Percentiles rank a stretch among this genome's conserved stretches.
These are phyloP conservation scores for Plusia festucae DNA, from an alignment of 2,888 invertebrate genomes.

Conservation along the genomic window DNA sequence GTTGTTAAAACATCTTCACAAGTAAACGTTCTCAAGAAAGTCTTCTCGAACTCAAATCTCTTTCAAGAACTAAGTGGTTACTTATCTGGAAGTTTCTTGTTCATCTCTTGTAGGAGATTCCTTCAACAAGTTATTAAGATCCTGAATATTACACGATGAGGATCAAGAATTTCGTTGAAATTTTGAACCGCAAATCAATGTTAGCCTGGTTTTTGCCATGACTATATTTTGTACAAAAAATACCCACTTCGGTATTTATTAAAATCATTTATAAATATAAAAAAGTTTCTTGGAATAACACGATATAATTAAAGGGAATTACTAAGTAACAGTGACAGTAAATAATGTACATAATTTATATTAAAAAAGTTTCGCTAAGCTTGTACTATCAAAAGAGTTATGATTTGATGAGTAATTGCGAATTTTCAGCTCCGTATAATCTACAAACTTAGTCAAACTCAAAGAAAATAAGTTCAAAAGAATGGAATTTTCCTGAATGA, in stretches of 20 bases:
- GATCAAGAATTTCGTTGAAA: neutral
- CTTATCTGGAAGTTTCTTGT: neutral
- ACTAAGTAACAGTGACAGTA: neutral
- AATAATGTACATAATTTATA: neutral
- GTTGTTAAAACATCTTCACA: neutral
- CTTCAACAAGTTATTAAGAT: neutral
- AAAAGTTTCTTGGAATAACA: too few species aligned
- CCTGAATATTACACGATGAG: neutral
- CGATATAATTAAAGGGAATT: neutral
- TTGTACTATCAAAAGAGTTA: neutral
- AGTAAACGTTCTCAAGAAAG: neutral
- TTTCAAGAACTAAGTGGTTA: neutral
- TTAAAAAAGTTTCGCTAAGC: neutral
- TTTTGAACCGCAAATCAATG: neutral
- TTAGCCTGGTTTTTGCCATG: too few species aligned
- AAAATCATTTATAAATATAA: too few species aligned
- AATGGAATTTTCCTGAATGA: too few species aligned
- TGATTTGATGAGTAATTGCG: too few species aligned
- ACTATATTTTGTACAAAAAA: too few species aligned
- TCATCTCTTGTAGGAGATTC: neutral
- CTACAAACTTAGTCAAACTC: too few species aligned
- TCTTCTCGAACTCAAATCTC: neutral
- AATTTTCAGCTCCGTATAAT: neutral
- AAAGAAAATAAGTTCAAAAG: too few species aligned
- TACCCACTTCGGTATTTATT: too few species aligned